Base-by-base conservation (phyloP, 2,888 invertebrate genomes). In the Meta bourneti region DNA sequence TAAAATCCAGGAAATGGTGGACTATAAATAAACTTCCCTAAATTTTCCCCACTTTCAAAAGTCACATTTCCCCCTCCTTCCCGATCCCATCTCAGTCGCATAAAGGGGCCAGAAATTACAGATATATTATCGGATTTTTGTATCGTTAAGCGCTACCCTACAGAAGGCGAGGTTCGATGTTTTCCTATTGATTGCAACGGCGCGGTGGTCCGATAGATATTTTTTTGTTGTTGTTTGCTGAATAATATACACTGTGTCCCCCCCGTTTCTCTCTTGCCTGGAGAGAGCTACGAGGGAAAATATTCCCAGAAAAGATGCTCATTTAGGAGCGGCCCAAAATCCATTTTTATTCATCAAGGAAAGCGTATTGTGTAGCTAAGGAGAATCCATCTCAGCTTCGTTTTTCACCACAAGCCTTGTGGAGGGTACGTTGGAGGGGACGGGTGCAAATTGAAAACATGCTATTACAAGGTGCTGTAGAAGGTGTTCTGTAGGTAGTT, bases 61-160 rank as follows among this genome's bases (percentile, higher is more conserved):
- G 88, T 88, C 88, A 88, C 80, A 49, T 61, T 49, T 54, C 74
- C 4, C 13, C 54, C 9, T 16, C 11, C 52, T 61, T 20, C 82
- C 19, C 11, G 34, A 34, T 19, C 16, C 19, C 19, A 13, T 72
- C 49, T 51, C 88, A 61, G 74, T 81, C 48, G 20, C 54, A 81
- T 88, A 81, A 81, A 88, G 72, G 61, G 81, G 61, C 78, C 52
- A 90, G 84, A 79, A 83, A 90, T 84, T 90, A 90, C 89, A 84
- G 77, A 90, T 84, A 84, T 90, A 90, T 90, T 90, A 90, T 90
- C 83, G 89, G 89, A 90, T 78, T 90, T 90, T 90, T 79, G 89
- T 90, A 90, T 90, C 89, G 89, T 90, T 90, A 83, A 90, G 84
- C 72, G 77, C 69, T 81, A 72, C 88, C n/a, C 71, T 70, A 78